Evolutionary conservation across 2,113 vertebrate genomes (phyloP), one percentile per base, ranked within the genome.

Genomic region (Rynchops niger): DNA sequence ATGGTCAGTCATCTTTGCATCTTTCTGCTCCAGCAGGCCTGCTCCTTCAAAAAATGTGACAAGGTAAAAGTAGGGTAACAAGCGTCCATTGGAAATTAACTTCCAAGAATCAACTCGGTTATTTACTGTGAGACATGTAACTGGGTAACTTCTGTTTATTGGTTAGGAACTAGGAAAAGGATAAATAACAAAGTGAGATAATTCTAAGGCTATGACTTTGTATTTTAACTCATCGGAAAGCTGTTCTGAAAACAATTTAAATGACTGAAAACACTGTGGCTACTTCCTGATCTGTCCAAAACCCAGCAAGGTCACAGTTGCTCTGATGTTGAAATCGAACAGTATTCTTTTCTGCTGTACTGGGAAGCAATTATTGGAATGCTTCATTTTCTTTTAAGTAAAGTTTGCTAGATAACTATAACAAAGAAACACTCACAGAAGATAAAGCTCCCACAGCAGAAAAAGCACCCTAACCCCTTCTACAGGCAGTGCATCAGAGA

Each of bases 41-140:
- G n/a, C 9, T 93, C 34, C 66, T 72, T 45, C 53, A 47, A 26
- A n/a, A 72, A 63, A 11, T 1, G 9, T 14, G 36, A 32, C 15
- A 12, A 34, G 29, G 12, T 15, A 12, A 82, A 82, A 55, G 9
- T 2, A 21, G 23, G 27, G 26, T 36, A 81, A 47, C 14, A 52
- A 62, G 13, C 4, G 55, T 53, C 38, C 21, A 25, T 17, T 3
- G 2, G 58, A 71, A 78, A 53, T 50, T 3, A 38, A 40, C 17
- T 42, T 72, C 45, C 34, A 59, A 53, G 27, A 14, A 25, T 16
- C 6, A 30, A 74, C 47, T n/a, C 9, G 12, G 7, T 11, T 43
- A 11, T 9, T 77, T 36, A 19, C 26, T 43, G 76, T 36, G 34
- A 61, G 34, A 43, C 0, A 0, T 42, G 34, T n/a, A 47, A 43